These are phyloP conservation scores for Muscicapa comitata DNA, from an alignment of 2,797 vertebrate species.

Conservation along the genomic window DNA sequence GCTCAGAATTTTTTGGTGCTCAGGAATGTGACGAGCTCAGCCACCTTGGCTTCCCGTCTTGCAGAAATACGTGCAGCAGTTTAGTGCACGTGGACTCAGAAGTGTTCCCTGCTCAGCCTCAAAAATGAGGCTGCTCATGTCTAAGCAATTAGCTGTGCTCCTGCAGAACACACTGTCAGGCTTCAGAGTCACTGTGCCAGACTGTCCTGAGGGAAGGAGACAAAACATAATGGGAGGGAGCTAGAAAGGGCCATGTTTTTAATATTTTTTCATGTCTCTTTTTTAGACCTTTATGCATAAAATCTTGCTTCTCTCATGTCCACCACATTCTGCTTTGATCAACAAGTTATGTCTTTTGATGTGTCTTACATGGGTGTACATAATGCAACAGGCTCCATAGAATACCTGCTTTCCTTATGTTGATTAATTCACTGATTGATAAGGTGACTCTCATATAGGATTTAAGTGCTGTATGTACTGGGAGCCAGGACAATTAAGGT, in stretches of 20 bases:
- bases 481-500: background rate
- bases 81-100: background rate
- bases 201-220: background rate
- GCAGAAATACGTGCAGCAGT: background rate
- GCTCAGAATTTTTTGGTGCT: background rate
- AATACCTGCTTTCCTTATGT: background rate
- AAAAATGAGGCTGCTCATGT: background rate
- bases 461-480: background rate
- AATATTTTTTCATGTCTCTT: background rate
- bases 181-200: background rate
- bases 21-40: constrained; percentile 55
- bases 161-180: background rate
- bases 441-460: background rate
- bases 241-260: background rate
- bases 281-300: background rate
- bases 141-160: background rate
- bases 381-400: background rate
- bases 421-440: background rate
- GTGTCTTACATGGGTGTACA: background rate
- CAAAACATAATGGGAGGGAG: background rate
- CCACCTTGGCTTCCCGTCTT: constrained; percentile 2
- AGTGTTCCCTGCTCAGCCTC: background rate
- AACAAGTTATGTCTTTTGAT: accelerated
- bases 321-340: background rate
- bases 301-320: background rate